phyloP scores from a whole-genome alignment of 1,140 invertebrate genomes.

The Trachymyrmex septentrionalis region DNA sequence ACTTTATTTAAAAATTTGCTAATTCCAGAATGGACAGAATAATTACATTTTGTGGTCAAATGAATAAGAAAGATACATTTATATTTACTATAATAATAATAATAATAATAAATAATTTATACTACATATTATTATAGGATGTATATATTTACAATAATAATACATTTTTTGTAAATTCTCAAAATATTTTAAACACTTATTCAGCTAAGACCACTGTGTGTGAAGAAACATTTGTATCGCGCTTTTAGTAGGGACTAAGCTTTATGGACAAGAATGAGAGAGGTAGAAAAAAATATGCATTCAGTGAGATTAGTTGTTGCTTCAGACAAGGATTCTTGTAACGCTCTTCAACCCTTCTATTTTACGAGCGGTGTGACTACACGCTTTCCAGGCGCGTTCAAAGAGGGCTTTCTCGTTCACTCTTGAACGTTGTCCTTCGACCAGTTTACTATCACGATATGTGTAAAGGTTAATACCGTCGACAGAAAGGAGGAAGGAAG shows the following conservation, averaged over 20 bases:
- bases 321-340: not conserved
- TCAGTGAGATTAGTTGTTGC: not conserved
- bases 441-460: slow-evolving; percentile 6
- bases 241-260: not conserved
- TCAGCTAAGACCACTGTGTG: not conserved
- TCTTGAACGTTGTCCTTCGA: slow-evolving; percentile 50
- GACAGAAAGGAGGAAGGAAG: not conserved
- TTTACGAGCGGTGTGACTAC: not conserved
- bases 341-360: not conserved
- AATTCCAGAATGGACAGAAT: not conserved
- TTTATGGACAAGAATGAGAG: not conserved
- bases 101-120: too few species aligned
- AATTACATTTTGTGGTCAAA: not conserved
- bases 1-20: not conserved
- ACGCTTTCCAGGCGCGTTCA: not conserved
- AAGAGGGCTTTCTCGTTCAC: slow-evolving; percentile 1
- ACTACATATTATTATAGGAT: too few species aligned
- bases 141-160: not conserved
- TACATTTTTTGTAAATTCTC: not conserved
- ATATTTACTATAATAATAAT: not conserved
- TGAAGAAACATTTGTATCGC: not conserved
- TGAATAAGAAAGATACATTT: not conserved
- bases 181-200: not conserved
- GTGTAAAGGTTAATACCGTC: slow-evolving; percentile 58
- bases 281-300: slow-evolving; percentile 9